phyloP scores from a whole-genome alignment of 2,113 vertebrate genomes.

The Physeter macrocephalus region DNA sequence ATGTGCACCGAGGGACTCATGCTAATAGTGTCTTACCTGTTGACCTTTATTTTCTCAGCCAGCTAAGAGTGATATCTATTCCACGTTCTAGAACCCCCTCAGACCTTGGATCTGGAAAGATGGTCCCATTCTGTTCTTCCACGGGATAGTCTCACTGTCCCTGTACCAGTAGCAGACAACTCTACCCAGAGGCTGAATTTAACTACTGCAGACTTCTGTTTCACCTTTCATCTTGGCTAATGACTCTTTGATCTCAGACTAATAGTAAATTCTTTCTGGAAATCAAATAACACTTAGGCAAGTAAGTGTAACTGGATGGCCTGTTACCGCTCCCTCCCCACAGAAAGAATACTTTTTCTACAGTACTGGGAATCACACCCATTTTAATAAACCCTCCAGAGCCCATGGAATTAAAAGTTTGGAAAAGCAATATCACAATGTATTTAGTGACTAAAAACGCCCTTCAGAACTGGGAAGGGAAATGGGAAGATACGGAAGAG shows the following conservation, averaged over 20 bases:
- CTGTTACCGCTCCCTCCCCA: background rate
- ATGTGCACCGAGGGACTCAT: background rate
- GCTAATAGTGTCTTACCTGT: background rate
- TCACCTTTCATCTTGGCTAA: background rate
- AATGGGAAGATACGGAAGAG: background rate
- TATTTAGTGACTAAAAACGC: background rate
- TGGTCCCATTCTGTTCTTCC: background rate
- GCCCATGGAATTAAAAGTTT: slow-evolving; percentile 32
- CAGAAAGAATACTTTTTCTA: background rate
- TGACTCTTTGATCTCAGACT: background rate
- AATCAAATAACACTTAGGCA: slow-evolving; percentile 7
- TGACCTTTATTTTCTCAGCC: background rate
- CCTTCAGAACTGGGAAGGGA: background rate
- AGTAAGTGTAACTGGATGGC: background rate
- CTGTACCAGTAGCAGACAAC: background rate
- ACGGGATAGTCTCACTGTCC: rapidly evolving
- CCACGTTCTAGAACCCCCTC: background rate
- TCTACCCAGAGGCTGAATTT: background rate
- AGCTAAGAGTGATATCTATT: background rate
- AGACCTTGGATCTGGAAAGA: background rate
- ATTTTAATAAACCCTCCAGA: background rate
- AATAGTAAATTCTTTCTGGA: slow-evolving; percentile 27
- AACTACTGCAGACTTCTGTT: background rate
- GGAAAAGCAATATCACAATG: slow-evolving; percentile 31
- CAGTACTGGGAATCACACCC: slow-evolving; percentile 13